These are phyloP conservation scores for Illadopsis cleaveri DNA, from an alignment of 2,113 vertebrate genomes.

Conservation along the genomic window DNA sequence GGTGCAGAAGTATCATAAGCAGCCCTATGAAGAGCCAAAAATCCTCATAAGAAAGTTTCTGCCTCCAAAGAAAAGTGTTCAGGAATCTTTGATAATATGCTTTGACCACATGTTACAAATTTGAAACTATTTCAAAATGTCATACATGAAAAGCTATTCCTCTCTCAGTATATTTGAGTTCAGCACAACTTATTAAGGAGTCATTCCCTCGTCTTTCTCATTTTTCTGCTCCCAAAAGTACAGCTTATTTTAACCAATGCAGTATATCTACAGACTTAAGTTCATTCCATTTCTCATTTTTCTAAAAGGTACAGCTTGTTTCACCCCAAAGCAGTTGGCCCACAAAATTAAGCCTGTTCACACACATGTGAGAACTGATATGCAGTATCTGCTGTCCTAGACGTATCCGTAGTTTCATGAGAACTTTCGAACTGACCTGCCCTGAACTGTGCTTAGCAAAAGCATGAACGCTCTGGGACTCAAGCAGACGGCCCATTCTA, in stretches of 20 bases:
- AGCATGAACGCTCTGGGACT: neutral
- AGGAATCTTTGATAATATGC: neutral
- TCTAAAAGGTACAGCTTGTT: neutral
- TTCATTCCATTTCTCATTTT: neutral
- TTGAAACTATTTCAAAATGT: neutral
- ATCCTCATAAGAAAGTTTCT: neutral
- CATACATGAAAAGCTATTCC: accelerated
- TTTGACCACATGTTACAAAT: neutral
- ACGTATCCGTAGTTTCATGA: accelerated
- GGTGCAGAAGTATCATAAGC: slow-evolving; percentile 87
- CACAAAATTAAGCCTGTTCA: neutral
- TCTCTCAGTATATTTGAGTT: neutral
- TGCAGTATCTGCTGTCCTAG: neutral
- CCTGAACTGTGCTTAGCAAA: neutral
- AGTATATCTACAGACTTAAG: neutral
- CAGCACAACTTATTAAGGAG: neutral
- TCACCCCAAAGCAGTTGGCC: neutral
- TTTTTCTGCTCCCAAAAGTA: neutral
- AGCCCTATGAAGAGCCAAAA: slow-evolving; percentile 74
- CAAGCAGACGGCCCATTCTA: accelerated
- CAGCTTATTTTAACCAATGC: neutral
- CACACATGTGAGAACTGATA: accelerated
- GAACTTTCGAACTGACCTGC: neutral
- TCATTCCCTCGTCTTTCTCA: neutral
- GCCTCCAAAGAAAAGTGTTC: neutral